Conservation (phyloP, 2,797 vertebrate species). For the Onychomys torridus region DNA sequence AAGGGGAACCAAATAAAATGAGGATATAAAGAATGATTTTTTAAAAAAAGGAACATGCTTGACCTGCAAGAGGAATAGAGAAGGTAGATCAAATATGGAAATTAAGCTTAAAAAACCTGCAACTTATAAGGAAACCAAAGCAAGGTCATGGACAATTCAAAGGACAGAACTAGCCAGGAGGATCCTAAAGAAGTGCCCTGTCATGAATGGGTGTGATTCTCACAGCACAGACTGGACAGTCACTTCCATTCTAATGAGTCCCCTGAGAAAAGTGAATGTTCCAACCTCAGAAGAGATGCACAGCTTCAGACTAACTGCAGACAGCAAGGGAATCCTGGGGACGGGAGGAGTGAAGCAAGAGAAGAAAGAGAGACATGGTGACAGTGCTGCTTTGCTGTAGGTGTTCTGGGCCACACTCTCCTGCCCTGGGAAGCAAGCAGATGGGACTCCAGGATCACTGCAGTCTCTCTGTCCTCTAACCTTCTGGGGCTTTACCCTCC, state of each 20-base stretch:
- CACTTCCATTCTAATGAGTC: fast-evolving
- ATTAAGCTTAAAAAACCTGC: not conserved
- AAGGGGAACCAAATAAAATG: not conserved
- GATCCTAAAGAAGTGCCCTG: not conserved
- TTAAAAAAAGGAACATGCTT: not conserved
- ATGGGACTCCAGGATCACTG: slow-evolving; percentile 64
- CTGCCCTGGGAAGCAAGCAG: slow-evolving; percentile 53
- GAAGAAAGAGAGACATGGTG: not conserved
- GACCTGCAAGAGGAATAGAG: not conserved
- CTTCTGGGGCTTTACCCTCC: slow-evolving; percentile 66
- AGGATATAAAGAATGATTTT: not conserved
- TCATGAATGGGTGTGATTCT: fast-evolving
- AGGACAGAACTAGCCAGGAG: not conserved
- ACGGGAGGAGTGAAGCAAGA: not conserved
- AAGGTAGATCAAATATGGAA: not conserved
- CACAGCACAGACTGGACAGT: too few relatives aligned
- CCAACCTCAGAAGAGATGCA: not conserved
- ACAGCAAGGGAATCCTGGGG: not conserved
- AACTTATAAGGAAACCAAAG: not conserved
- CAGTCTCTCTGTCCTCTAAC: slow-evolving; percentile 30
- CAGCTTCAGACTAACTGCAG: not conserved
- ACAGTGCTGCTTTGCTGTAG: slow-evolving; percentile 46
- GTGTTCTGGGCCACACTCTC: slow-evolving; percentile 40
- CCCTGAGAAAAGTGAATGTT: not conserved
- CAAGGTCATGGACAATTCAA: not conserved